A percentile compares a stretch with the other conserved stretches of the same genome.
These are phyloP conservation scores for Lemur catta DNA, from an alignment of 2,797 vertebrate genomes.

Conservation along the genomic window DNA sequence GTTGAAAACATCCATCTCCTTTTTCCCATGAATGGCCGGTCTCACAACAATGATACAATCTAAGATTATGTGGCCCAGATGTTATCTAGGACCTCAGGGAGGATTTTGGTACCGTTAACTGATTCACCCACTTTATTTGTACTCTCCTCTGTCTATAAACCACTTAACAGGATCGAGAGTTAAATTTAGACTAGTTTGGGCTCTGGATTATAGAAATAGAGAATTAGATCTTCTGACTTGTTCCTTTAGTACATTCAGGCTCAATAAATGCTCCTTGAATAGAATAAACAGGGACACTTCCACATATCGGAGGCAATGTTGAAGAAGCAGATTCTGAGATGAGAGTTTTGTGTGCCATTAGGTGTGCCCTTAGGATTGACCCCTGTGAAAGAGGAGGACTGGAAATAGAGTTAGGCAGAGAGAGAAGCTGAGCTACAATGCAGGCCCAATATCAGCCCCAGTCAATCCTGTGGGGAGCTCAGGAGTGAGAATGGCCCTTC, in stretches of 20 bases:
- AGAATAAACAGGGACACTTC: background rate
- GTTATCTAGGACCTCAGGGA: background rate
- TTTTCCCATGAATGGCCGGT: background rate
- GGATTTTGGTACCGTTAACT: background rate
- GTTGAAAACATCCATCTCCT: background rate
- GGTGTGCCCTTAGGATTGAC: background rate
- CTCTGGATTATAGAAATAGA: background rate
- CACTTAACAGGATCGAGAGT: background rate
- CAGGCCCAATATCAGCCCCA: background rate
- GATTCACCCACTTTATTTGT: background rate
- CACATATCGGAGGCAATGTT: background rate
- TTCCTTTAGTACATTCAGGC: background rate
- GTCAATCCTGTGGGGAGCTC: background rate
- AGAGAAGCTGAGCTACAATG: background rate
- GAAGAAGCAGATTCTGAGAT: background rate
- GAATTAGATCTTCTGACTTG: background rate
- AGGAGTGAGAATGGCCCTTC: background rate
- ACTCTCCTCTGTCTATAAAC: background rate
- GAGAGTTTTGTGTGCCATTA: background rate
- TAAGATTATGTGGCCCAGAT: background rate
- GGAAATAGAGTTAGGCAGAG: background rate
- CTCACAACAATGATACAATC: background rate
- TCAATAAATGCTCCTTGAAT: background rate
- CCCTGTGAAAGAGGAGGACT: background rate
- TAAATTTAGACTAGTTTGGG: background rate